A percentile compares a stretch with the other conserved stretches of the same genome.
phyloP scores from a whole-genome alignment of 2,113 vertebrate species.

The Struthidea cinerea region DNA sequence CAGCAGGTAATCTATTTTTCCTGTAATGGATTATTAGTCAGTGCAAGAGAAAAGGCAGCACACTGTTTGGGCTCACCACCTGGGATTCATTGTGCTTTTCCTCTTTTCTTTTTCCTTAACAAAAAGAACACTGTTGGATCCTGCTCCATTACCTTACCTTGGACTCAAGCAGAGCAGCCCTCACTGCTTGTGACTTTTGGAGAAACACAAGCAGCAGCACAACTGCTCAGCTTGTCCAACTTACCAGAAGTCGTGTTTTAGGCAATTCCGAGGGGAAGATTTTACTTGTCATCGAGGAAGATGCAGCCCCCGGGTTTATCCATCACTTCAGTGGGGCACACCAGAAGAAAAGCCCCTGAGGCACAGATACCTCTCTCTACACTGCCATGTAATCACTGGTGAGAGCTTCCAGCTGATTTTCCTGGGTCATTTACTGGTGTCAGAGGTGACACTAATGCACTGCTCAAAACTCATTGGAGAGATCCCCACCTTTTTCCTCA shows the following conservation, averaged over 20 bases:
- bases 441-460: neutral
- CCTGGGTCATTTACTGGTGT: neutral
- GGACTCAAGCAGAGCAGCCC: neutral
- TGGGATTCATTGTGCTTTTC: neutral
- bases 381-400: neutral
- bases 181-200: neutral
- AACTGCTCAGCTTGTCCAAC: neutral
- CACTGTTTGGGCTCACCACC: neutral
- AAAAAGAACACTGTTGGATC: neutral
- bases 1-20: neutral
- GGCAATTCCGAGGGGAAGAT: neutral
- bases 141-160: neutral
- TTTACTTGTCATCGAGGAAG: neutral
- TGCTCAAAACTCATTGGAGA: neutral
- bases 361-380: neutral
- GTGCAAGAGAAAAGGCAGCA: neutral
- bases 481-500: neutral
- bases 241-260: neutral
- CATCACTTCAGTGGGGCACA: neutral
- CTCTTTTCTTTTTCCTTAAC: neutral
- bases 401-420: neutral
- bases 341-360: neutral
- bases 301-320: neutral
- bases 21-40: neutral
- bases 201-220: neutral